Base-by-base conservation (phyloP, 2,797 vertebrate genomes). In the Enteromius afrohamiltoni region DNA sequence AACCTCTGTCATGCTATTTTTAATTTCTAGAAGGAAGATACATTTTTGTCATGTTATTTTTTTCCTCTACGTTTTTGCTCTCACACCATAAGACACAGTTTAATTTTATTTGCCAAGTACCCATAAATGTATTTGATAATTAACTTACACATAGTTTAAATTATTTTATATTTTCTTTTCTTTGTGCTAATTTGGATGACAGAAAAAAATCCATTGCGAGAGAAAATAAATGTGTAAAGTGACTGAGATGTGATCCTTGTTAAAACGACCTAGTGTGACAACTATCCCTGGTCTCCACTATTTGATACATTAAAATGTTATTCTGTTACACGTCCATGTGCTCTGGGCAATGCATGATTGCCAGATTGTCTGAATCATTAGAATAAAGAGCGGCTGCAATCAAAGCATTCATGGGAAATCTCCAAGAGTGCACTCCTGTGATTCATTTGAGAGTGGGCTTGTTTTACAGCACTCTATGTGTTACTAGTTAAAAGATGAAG, bases 331-430 rank as follows among this genome's bases (percentile, higher is more conserved):
- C 34, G 9, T 68, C 37, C 8, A 19, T 77, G 82, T 83, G 49
- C 49, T 77, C 64, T 21, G 47, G 19, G 62, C 34, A 55, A 31
- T 23, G 45, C 51, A 68, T 68, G 82, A 77, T 69, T 83, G 64
- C 64, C 74, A 83, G 82, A 77, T 83, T 77, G 62, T 83, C 81
- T 70, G 73, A 77, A 23, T 83, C 62, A 83, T 83, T 77, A 77
- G 49, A 83, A 55, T 77, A 77, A 55, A 76, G 74, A 69, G 74
- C 7, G 73, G 26, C 67, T 83, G 82, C 82, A 83, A 83, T 83
- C 82, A 83, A 65, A 83, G 74, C 51, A 60, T 83, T 69, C 73
- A 83, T 70, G 74, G 51, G 51, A 70, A 83, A 77, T 77, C 65
- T 83, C 26, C 51, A 47, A 29, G 64, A 83, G 82, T 83, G 64